These are phyloP conservation scores for Proteles cristata DNA, from an alignment of 2,113 vertebrate genomes.

Conservation along the genomic window DNA sequence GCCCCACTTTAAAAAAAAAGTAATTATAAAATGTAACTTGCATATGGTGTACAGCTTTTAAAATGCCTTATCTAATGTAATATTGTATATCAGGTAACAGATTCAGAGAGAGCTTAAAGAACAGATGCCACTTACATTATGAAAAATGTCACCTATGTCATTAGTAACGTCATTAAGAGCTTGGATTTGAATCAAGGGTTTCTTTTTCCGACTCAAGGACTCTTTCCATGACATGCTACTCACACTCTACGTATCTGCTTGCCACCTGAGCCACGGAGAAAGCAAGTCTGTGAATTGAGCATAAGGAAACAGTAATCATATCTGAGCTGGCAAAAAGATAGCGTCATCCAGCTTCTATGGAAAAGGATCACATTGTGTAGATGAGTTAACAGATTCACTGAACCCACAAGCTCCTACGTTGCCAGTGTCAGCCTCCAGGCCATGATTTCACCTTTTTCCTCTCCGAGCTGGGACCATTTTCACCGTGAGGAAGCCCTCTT, in stretches of 20 bases:
- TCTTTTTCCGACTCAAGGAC: neutral
- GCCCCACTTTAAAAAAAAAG: neutral
- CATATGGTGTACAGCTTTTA: neutral
- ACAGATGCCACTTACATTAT: neutral
- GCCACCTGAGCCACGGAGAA: neutral
- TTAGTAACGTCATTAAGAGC: neutral
- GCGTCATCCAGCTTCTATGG: neutral
- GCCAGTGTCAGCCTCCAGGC: neutral
- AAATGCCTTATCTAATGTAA: neutral
- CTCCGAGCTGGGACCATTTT: neutral
- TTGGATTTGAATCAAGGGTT: neutral
- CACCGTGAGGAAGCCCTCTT: neutral
- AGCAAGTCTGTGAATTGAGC: neutral
- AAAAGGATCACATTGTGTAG: neutral
- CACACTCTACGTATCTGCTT: neutral
- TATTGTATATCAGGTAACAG: neutral
- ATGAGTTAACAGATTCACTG: neutral
- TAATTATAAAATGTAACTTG: neutral
- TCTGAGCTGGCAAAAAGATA: neutral
- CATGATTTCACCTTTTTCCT: neutral
- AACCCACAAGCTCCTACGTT: neutral
- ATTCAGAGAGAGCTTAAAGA: neutral
- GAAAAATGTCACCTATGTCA: neutral
- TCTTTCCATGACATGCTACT: neutral
- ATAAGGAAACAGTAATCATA: neutral